Percentiles rank a stretch among this genome's conserved stretches.
Evolutionary conservation across 1,140 invertebrate species (phyloP).

Genomic region (Polypedilum pembai): DNA sequence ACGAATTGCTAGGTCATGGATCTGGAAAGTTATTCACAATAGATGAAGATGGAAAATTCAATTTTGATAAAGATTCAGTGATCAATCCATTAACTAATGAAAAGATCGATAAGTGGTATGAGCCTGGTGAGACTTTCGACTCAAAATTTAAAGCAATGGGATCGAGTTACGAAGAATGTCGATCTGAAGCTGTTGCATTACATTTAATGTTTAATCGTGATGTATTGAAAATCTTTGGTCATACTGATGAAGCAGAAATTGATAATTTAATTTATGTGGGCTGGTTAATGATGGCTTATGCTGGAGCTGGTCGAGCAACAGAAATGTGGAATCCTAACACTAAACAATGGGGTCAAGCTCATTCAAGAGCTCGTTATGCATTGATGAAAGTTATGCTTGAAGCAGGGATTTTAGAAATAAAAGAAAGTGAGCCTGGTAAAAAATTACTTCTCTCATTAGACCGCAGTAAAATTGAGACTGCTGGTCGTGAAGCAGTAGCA

Average conservation of each 20-base stretch:
- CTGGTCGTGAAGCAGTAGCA: constrained; percentile 78
- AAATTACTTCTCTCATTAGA: constrained; percentile 77
- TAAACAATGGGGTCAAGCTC: constrained; percentile 80
- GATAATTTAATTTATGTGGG: constrained; percentile 84
- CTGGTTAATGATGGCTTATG: constrained; percentile 84
- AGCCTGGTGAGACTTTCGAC: constrained; percentile 83
- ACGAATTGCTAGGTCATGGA: constrained; percentile 91
- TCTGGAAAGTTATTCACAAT: constrained; percentile 84
- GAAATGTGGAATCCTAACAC: constrained; percentile 87
- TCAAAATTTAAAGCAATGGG: constrained; percentile 78
- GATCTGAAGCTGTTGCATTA: constrained; percentile 88
- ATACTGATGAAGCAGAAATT: constrained; percentile 58
- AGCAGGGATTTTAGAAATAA: constrained; percentile 72
- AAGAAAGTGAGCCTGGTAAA: constrained; percentile 65
- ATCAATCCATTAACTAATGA: constrained; percentile 69
- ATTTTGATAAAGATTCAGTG: constrained; percentile 70
- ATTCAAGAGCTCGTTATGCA: constrained; percentile 82
- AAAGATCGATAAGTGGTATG: constrained; percentile 61
- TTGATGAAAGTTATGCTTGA: constrained; percentile 78
- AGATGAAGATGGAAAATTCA: constrained; percentile 64
- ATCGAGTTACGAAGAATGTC: constrained; percentile 88
- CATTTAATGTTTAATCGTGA: constrained; percentile 71
- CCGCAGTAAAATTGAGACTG: constrained; percentile 66
- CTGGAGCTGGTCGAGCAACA: constrained; percentile 72
- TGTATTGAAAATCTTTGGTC: constrained; percentile 81